Evolutionary conservation across 2,888 invertebrate genomes (phyloP).

Genomic region (Torymus aiolomorphi): DNA sequence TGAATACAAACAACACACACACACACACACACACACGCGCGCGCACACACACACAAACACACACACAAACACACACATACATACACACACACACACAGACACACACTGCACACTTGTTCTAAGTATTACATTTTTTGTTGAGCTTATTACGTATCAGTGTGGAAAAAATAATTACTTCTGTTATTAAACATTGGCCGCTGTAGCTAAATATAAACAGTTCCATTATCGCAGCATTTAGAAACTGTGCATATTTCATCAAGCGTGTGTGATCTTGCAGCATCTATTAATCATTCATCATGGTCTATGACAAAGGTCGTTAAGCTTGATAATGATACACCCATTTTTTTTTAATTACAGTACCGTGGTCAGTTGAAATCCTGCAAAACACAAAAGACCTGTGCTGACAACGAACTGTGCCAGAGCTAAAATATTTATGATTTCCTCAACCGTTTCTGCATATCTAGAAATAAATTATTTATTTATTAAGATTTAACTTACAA

Average conservation of each 20-base stretch:
- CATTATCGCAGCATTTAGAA: constrained; percentile 66
- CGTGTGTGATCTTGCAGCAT: constrained; percentile 47
- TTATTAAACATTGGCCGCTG: constrained; percentile 67
- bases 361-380: constrained; percentile 69
- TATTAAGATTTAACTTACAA: not conserved
- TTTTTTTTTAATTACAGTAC: constrained; percentile 56
- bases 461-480: constrained; percentile 58
- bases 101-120: too few relatives aligned
- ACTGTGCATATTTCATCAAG: constrained; percentile 65
- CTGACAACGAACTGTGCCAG: constrained; percentile 69
- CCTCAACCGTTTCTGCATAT: constrained; percentile 68
- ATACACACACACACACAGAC: too few relatives aligned
- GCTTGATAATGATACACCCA: too few relatives aligned
- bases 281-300: constrained; percentile 32
- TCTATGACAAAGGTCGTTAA: not conserved
- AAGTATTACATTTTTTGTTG: too few relatives aligned
- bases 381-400: constrained; percentile 68
- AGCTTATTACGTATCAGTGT: not conserved
- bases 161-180: constrained; percentile 62
- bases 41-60: too few relatives aligned
- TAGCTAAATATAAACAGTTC: constrained; percentile 70
- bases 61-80: too few relatives aligned
- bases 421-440: constrained; percentile 66
- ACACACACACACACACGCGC: too few relatives aligned
- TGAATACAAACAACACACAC: too few relatives aligned